Evolutionary conservation across 2,797 vertebrate species (phyloP).

Genomic region (Uromys caudimaculatus): DNA sequence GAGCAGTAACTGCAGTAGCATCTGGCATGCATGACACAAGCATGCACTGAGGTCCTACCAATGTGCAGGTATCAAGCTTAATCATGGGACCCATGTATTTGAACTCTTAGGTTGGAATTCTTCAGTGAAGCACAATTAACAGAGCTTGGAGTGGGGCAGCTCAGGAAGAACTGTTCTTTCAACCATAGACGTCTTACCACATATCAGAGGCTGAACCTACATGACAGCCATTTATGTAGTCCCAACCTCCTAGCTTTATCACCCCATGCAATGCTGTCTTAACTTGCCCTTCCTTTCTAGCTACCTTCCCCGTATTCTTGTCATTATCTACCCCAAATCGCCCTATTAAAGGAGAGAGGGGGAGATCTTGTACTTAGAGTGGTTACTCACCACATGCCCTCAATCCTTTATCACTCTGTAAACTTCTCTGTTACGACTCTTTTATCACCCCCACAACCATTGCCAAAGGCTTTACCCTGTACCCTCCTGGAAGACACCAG

Average conservation of each 20-base stretch:
- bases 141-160: not conserved
- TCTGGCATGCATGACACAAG: not conserved
- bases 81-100: not conserved
- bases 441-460: not conserved
- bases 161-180: not conserved
- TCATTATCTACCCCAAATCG: rapidly evolving
- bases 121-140: not conserved
- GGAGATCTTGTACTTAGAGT: not conserved
- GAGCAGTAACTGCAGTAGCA: too few species aligned
- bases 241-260: not conserved
- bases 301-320: not conserved
- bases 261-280: not conserved
- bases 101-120: not conserved
- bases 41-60: not conserved
- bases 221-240: not conserved
- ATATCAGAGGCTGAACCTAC: not conserved
- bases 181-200: too few species aligned
- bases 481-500: not conserved
- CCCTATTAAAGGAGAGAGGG: not conserved
- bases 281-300: not conserved
- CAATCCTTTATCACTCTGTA: not conserved
- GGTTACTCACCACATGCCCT: not conserved
- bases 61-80: not conserved
- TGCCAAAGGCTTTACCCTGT: not conserved
- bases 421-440: not conserved